Base-by-base conservation (phyloP, 2,113 vertebrate species). In the Dicerorhinus sumatrensis region DNA sequence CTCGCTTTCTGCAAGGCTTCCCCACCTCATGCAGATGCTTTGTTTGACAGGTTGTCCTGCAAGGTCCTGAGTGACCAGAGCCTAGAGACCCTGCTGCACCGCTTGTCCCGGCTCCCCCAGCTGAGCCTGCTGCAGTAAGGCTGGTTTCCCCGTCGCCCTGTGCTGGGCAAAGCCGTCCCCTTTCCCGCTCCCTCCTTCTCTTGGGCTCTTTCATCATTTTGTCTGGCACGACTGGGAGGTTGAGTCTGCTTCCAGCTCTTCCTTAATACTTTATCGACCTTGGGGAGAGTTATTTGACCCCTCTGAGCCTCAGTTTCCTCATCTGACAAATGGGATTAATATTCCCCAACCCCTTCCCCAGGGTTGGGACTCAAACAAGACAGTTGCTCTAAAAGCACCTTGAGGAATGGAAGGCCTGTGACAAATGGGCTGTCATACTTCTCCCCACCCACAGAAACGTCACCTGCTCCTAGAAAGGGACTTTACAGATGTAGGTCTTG, bases 91-190 rank as follows among this genome's bases (percentile, higher is more conserved):
- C 97, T 99, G 46, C 95, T 99, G 67, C 95, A 31, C 29, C 95
- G 97, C 56, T 95, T 99, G 33, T 98, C 99, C 2, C 31, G 25
- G 85, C 97, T 99, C 58, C 84, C 54, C 3, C 97, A 98, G 42
- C 98, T 99, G 75, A 98, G 97, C 63, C 97, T 98, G 1, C 98
- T 99, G 67, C 99, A 99, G 99, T 99, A 98, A 98, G 98, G 36
- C n/a, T 0, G 31, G 4, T 3, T 9, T 16, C n/a, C 48, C 10
- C n/a, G 3, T 8, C 21, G 75, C 80, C 69, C 89, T 33, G 33
- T 77, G 42, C 8, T 2, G 33, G 7, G n/a, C 39, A 33, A 89
- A 90, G 36, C 87, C 51, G 0, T 12, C 36, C 31, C 42, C n/a
- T 6, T 33, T 56, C 73, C 0, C 17, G 14, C 0, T 6, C 42